These are phyloP conservation scores for Brachionus rotundiformis DNA, from an alignment of 1,140 invertebrate species.

Conservation along the genomic window DNA sequence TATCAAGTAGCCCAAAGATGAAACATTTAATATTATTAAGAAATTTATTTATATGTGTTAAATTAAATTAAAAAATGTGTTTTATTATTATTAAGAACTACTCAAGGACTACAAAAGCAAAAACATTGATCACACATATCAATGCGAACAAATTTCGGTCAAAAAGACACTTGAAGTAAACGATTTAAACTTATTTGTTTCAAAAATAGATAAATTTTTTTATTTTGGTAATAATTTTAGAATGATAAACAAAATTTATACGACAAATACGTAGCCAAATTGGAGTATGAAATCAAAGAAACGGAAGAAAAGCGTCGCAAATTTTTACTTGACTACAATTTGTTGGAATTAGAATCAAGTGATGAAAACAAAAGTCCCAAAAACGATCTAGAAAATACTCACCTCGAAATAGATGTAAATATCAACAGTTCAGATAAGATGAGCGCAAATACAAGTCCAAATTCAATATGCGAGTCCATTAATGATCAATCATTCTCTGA, in stretches of 20 bases:
- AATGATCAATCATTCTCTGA: not conserved
- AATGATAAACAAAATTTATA: conserved; percentile 28
- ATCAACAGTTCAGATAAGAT: not conserved
- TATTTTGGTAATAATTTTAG: not conserved
- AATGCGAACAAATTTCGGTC: conserved; percentile 38
- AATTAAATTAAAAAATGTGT: too few relatives aligned
- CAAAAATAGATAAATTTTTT: too few relatives aligned
- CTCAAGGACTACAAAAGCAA: conserved; percentile 46
- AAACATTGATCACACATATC: conserved; percentile 38
- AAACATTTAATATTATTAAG: too few relatives aligned
- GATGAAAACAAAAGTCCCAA: not conserved
- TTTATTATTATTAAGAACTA: not conserved
- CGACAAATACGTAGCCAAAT: conserved; percentile 38
- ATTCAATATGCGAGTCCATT: not conserved
- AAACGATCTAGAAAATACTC: not conserved
- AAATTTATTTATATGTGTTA: too few relatives aligned
- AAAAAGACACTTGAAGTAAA: conserved; percentile 44
- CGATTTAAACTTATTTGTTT: too few relatives aligned
- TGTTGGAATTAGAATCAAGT: not conserved
- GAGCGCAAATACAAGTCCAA: not conserved
- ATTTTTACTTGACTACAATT: conserved; percentile 35
- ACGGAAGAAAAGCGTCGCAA: conserved; percentile 30
- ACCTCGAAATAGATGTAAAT: conserved; percentile 8
- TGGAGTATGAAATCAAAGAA: conserved; percentile 39
- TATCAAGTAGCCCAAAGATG: too few relatives aligned